These are phyloP conservation scores for Lophura nycthemera DNA, from an alignment of 2,113 vertebrate genomes.

Conservation along the genomic window DNA sequence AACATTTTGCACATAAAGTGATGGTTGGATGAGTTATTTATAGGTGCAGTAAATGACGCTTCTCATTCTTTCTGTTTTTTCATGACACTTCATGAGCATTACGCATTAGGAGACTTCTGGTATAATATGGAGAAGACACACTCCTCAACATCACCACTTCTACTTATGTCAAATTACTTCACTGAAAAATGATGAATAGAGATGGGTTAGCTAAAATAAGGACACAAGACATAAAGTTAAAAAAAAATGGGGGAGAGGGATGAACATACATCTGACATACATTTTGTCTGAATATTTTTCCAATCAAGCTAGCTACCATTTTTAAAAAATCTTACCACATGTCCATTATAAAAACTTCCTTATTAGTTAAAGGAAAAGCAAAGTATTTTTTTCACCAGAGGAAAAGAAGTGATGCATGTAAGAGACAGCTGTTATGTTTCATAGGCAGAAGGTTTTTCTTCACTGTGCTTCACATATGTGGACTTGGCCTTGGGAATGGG, in stretches of 20 bases:
- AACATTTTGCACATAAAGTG: background rate
- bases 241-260: background rate
- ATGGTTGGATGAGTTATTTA: background rate
- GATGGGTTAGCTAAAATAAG: conserved; percentile 11
- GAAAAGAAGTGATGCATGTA: background rate
- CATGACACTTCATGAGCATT: background rate
- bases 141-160: background rate
- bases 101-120: background rate
- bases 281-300: background rate
- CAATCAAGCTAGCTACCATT: background rate
- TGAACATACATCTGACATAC: background rate
- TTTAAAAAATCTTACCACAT: background rate
- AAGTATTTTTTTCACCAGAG: background rate
- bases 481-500: background rate
- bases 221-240: background rate
- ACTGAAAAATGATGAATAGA: background rate
- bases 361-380: background rate
- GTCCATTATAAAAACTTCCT: background rate
- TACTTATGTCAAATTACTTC: background rate
- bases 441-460: background rate
- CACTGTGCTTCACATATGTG: background rate
- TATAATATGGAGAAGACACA: background rate
- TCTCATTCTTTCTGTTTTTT: background rate
- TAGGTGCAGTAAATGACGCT: background rate
- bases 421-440: conserved; percentile 24